Evolutionary conservation across 2,113 vertebrate genomes (phyloP), one percentile per base, ranked within the genome.

Genomic region (Platichthys flesus): DNA sequence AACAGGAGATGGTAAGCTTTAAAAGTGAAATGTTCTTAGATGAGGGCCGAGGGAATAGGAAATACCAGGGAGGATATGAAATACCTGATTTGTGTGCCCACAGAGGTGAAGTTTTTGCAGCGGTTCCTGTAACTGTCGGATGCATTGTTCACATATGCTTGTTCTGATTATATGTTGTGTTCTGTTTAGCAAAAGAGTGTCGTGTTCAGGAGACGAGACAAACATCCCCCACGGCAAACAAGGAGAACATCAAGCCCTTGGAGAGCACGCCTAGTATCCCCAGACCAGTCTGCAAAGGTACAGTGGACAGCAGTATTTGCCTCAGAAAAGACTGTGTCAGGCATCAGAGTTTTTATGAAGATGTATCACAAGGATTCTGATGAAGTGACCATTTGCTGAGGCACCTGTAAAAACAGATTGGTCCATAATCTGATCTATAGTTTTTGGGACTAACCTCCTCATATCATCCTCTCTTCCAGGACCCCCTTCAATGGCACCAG

Each of bases 261-360:
- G 98, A 99, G 76, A 93, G 93, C 87, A 95, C 97, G 70, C 85
- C 96, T 89, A 94, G 91, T 91, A 95, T 97, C 86, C 91, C 91
- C 86, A 98, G 98, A 95, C 90, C 96, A 83, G 94, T 96, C 89
- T 95, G 85, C 93, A 98, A 98, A 97, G 97, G 97, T 99, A 91
- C n/a, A 54, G 65, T 42, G 4, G 3, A 58, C 5, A 21, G 40
- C 10, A 42, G 40, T n/a, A n/a, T n/a, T 20, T 52, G 47, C 51
- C 16, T 15, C 45, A 47, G 4, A 52, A 52, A 52, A 52, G 16
- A 52, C 49, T 18, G 45, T 4, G 20, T n/a, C 51, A 54, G 51
- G 20, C 18, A 21, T n/a, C 51, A 21, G 31, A 31, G 20, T n/a
- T 9, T 6, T 54, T 54, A 7, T 20, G 51, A 16, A 9, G 18